Evolutionary conservation across 2,888 invertebrate genomes (phyloP).

Genomic region (Aelia acuminata): DNA sequence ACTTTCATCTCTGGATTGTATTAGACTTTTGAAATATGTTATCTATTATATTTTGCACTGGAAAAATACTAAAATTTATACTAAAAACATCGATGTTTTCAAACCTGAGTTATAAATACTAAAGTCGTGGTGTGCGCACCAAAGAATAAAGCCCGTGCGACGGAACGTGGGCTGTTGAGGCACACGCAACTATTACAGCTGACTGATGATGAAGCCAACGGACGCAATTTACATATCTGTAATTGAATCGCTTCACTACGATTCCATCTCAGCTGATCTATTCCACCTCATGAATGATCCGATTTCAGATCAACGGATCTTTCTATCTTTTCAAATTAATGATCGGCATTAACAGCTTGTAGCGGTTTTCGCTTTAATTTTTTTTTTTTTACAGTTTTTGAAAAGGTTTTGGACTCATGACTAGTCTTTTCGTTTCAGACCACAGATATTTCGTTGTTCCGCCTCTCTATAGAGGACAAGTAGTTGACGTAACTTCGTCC

Average conservation of each 20-base stretch:
- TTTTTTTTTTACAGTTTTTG: no score
- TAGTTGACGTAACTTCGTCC: no score
- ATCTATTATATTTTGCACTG: no score
- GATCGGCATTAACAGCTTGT: not conserved
- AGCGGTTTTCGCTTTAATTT: not conserved
- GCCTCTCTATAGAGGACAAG: no score
- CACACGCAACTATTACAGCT: conserved; percentile 31
- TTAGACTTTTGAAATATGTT: no score
- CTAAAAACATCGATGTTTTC: no score
- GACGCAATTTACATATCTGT: conserved; percentile 47
- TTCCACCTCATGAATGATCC: not conserved
- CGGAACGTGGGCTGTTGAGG: not conserved
- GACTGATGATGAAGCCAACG: conserved; percentile 16
- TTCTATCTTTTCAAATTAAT: not conserved
- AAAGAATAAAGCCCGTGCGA: not conserved
- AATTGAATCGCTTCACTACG: conserved; percentile 11
- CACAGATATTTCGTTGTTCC: no score
- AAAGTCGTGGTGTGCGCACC: not conserved
- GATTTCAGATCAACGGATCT: not conserved
- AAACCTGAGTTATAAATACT: not conserved
- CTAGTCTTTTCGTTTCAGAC: no score
- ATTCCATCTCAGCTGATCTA: conserved; percentile 8
- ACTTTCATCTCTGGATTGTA: no score
- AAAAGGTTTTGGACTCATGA: no score
- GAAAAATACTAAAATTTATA: no score